Evolutionary conservation across 2,888 invertebrate species (phyloP).

Genomic region (Nasonovia ribisnigri): DNA sequence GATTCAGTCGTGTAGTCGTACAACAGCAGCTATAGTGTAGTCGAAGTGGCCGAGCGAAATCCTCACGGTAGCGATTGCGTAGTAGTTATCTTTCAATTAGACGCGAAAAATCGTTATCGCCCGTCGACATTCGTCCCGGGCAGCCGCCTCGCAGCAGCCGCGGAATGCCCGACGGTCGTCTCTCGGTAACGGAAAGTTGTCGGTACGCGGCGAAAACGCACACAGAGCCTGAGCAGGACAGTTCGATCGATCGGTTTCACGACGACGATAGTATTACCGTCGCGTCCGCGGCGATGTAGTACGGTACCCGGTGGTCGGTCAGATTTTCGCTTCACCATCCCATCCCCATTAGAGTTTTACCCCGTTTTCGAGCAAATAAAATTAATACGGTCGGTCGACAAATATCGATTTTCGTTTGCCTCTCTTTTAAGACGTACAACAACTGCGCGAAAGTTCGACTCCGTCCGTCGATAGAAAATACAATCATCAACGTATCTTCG

Average conservation of each 20-base stretch:
- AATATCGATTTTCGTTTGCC: not conserved
- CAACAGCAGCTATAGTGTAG: not conserved
- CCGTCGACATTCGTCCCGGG: not conserved
- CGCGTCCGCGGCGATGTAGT: conserved; percentile 28
- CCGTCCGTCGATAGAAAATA: not conserved
- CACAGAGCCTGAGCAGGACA: not conserved
- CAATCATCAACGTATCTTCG: not conserved
- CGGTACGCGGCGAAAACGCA: conserved; percentile 4
- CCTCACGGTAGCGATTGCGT: not conserved
- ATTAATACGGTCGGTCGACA: not conserved
- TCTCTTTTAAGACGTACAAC: not conserved
- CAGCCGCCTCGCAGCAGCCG: not conserved
- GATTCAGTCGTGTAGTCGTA: conserved; percentile 31
- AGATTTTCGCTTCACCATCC: not conserved
- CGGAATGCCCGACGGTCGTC: conserved; percentile 28
- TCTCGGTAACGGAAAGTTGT: not conserved
- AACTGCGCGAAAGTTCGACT: not conserved
- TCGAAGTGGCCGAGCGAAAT: not conserved
- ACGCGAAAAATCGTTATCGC: not conserved
- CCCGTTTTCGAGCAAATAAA: not conserved
- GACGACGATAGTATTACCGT: conserved; percentile 1
- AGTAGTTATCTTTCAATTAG: not conserved
- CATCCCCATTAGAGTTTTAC: not conserved
- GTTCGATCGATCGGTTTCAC: conserved; percentile 29
- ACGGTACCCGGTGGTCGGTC: no score